A percentile compares a stretch with the other conserved stretches of the same genome.
phyloP scores from a whole-genome alignment of 2,113 vertebrate genomes.

The Sula dactylatra region DNA sequence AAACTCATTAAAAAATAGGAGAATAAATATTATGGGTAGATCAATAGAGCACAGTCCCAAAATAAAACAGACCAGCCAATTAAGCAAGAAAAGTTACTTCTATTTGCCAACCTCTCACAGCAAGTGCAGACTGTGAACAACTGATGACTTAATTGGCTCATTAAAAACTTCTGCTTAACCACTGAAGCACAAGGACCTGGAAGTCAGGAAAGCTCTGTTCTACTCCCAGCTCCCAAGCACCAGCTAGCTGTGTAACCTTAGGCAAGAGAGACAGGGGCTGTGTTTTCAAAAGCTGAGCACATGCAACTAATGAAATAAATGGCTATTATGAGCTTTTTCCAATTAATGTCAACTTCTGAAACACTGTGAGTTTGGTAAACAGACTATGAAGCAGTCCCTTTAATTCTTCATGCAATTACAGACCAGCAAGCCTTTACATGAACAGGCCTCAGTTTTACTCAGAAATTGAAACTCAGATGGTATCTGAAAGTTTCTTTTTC shows the following conservation, averaged over 20 bases:
- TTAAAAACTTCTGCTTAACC: conserved; percentile 48
- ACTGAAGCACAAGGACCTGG: conserved; percentile 16
- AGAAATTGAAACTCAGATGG: not conserved
- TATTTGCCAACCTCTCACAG: conserved; percentile 43
- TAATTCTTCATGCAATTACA: not conserved
- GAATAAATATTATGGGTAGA: conserved; percentile 14
- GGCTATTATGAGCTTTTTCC: not conserved
- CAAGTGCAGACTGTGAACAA: conserved; percentile 38
- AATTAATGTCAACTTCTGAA: not conserved
- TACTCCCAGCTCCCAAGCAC: not conserved
- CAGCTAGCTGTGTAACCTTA: not conserved
- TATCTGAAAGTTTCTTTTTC: not conserved
- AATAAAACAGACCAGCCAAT: conserved; percentile 36
- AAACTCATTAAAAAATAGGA: not conserved
- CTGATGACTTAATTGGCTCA: conserved; percentile 59
- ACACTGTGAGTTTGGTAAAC: not conserved
- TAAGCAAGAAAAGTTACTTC: conserved; percentile 44
- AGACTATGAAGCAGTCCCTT: not conserved
- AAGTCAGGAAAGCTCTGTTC: not conserved
- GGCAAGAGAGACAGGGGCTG: not conserved
- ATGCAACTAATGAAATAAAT: not conserved
- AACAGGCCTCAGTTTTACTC: not conserved
- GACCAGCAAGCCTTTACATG: not conserved
- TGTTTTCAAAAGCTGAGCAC: not conserved
- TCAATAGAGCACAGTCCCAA: not conserved